Evolutionary conservation across 64 coral and sea anemone genomes (phyloP), one percentile per base, ranked within the genome.

Genomic region (Platygyra sinensis): DNA sequence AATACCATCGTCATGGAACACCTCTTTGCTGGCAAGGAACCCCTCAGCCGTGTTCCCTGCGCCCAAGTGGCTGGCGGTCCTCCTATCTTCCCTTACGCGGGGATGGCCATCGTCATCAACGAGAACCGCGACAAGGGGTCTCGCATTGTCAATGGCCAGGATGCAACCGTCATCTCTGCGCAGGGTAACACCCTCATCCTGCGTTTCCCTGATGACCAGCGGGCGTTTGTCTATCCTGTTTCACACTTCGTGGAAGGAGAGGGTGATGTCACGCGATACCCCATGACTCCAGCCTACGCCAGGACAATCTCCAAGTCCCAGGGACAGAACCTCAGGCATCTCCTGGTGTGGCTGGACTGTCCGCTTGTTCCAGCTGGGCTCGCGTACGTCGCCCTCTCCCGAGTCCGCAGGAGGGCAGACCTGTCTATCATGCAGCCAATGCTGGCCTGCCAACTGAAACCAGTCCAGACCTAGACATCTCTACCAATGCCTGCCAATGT

Each of bases 301-400:
- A 39, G 62, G 25, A 90, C 88, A 13, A 90, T 90, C n/a, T 80
- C 60, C 22, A 90, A 90, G 30, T 78, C 89, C 6, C 78, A 90
- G 46, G 77, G 89, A 15, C 89, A 90, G 46, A 90, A 55, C 7
- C 22, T 90, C 7, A 42, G 82, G 1, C 62, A 79, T 25, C 25
- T 18, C 11, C 22, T 90, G 4, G 10, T 90, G 5, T 90, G 77
- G 89, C 46, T 90, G 60, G 89, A 90, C 50, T 72, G 10, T 4
- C 60, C 63, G 19, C 15, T 7, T 30, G 87, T 89, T 1, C 87
- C 87, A 4, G 8, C 42, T 6, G 74, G 73, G 1, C 52, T 75
- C 17, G 32, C 49, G 0, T 89, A 77, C 42, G 55, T 77, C 0
- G 73, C 73, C 4, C 54, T 89, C 9, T 89, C 87, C 9, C 51